Conservation (phyloP, 2,797 vertebrate species). For the Sebastes nivosus region DNA sequence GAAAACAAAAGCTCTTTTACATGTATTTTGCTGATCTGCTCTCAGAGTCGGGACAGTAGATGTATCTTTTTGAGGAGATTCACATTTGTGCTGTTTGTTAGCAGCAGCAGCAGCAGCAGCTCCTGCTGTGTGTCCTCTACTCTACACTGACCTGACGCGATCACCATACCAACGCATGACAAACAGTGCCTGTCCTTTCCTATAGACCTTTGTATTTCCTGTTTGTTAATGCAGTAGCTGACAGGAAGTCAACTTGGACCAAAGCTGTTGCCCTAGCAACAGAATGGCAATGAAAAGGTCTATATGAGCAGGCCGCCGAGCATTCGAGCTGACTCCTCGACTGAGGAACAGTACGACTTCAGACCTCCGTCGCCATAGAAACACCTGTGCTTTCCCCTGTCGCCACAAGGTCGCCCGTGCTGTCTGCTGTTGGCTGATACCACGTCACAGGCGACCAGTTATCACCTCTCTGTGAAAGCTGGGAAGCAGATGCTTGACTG, state of each 20-base stretch:
- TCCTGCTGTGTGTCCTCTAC: slow-evolving; percentile 49
- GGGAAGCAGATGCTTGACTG: background rate
- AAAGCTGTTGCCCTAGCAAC: background rate
- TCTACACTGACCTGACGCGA: slow-evolving; percentile 29
- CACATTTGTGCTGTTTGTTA: slow-evolving; percentile 35
- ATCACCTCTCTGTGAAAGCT: background rate
- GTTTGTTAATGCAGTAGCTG: background rate
- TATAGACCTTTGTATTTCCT: background rate
- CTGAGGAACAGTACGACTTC: slow-evolving; percentile 42
- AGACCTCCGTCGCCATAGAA: slow-evolving; percentile 62
- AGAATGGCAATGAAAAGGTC: background rate
- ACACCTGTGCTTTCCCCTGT: slow-evolving; percentile 35
- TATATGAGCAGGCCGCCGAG: slow-evolving; percentile 12
- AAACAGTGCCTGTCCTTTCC: slow-evolving; percentile 50
- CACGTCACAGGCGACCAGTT: background rate
- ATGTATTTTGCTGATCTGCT: background rate
- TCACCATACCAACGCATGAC: slow-evolving; percentile 27
- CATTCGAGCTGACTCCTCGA: slow-evolving; percentile 41
- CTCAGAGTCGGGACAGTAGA: slow-evolving; percentile 19
- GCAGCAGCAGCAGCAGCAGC: slow-evolving; percentile 53
- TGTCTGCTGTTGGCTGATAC: background rate
- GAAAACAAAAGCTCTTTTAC: background rate
- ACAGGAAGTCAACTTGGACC: background rate
- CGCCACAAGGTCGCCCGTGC: slow-evolving; percentile 13
- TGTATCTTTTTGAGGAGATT: slow-evolving; percentile 43